phyloP scores from a whole-genome alignment of 2,888 invertebrate species.

The Epistrophe eligans region DNA sequence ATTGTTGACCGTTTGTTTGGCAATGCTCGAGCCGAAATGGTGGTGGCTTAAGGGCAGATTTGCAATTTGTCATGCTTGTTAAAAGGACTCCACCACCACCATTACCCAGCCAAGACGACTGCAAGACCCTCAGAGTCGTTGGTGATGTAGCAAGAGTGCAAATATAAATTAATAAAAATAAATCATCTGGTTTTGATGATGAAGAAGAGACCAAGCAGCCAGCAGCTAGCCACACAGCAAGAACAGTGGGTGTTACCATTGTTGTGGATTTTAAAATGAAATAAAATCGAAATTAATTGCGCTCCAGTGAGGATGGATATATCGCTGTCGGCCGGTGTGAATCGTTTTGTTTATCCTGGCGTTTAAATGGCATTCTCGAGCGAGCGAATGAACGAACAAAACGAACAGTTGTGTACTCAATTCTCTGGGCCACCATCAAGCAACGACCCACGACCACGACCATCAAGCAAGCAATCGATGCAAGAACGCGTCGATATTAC shows the following conservation, averaged over 20 bases:
- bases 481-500: conserved; percentile 70
- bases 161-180: conserved; percentile 76
- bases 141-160: conserved; percentile 33
- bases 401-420: conserved; percentile 51
- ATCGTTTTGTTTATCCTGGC: conserved; percentile 75
- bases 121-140: conserved; percentile 41
- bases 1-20: conserved; percentile 62
- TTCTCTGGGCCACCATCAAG: conserved; percentile 25
- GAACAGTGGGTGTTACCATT: conserved; percentile 76
- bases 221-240: conserved; percentile 62
- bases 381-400: background rate
- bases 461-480: conserved; percentile 60
- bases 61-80: conserved; percentile 76
- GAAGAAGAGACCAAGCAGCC: conserved; percentile 49
- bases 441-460: conserved; percentile 11
- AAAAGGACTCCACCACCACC: conserved; percentile 43
- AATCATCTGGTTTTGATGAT: conserved; percentile 72
- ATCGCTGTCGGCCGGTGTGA: conserved; percentile 74
- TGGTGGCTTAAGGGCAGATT: conserved; percentile 74
- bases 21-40: conserved; percentile 12
- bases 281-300: conserved; percentile 75
- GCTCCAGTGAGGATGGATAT: conserved; percentile 68
- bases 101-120: conserved; percentile 21
- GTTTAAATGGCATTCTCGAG: conserved; percentile 68
- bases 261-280: conserved; percentile 75